Evolutionary conservation across 1,140 invertebrate genomes (phyloP).

Genomic region (Potamilus streckersoni): DNA sequence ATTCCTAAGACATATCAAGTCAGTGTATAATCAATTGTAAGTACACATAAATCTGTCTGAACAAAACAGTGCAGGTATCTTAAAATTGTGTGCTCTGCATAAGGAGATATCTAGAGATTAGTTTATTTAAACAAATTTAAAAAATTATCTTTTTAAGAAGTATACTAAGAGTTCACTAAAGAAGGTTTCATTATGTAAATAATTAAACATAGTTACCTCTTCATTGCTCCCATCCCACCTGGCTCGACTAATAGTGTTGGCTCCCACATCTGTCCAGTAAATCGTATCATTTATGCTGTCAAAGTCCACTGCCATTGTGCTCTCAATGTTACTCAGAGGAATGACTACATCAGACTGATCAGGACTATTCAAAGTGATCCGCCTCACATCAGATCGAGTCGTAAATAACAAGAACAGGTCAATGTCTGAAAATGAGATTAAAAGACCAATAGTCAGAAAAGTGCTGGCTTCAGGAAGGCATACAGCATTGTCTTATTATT

Average conservation of each 20-base stretch:
- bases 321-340: conserved; percentile 62
- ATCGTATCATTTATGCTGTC: conserved; percentile 86
- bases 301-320: conserved; percentile 84
- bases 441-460: conserved; percentile 2
- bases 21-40: no score
- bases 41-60: no score
- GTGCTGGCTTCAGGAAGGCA: no score
- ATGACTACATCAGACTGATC: conserved; percentile 77
- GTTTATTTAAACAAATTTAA: no score
- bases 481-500: no score
- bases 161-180: no score
- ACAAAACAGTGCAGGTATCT: no score
- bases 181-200: no score
- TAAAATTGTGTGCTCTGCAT: no score
- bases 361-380: conserved; percentile 71
- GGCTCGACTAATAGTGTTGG: conserved; percentile 80
- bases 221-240: conserved; percentile 81
- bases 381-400: conserved; percentile 82
- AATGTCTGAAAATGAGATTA: conserved; percentile 68
- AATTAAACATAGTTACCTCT: conserved; percentile 73
- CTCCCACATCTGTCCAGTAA: conserved; percentile 91
- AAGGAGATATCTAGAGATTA: no score
- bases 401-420: conserved; percentile 85
- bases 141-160: no score
- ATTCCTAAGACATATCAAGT: no score